phyloP scores from a whole-genome alignment of 2,797 vertebrate genomes.

The Microctenopoma lineatum region DNA sequence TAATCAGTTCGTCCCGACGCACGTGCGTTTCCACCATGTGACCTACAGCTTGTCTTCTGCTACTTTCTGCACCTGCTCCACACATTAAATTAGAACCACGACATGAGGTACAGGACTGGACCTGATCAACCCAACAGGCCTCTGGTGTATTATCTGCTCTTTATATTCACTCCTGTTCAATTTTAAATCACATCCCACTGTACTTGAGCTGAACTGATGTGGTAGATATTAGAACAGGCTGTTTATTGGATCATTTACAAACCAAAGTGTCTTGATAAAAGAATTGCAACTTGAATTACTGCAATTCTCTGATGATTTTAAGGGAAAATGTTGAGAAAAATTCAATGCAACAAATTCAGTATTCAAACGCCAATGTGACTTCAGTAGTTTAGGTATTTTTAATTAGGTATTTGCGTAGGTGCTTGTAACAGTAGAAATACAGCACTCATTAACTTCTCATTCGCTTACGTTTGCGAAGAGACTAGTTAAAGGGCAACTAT shows the following conservation, averaged over 20 bases:
- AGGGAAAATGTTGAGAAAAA: too few species aligned
- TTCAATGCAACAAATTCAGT: too few species aligned
- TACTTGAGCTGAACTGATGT: neutral
- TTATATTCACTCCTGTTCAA: neutral
- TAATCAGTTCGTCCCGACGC: constrained; percentile 45
- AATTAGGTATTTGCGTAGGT: neutral
- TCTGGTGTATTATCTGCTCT: too few species aligned
- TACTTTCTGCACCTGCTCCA: constrained; percentile 20
- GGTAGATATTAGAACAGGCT: too few species aligned
- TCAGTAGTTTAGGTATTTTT: neutral
- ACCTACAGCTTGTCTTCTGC: constrained; percentile 14
- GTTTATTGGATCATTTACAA: too few species aligned
- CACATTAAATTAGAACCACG: neutral
- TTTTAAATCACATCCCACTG: neutral
- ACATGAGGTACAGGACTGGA: too few species aligned
- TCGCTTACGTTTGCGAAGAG: neutral
- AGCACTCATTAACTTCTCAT: neutral
- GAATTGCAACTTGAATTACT: too few species aligned
- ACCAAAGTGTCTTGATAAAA: too few species aligned
- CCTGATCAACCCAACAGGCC: too few species aligned
- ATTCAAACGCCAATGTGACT: neutral
- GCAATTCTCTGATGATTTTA: too few species aligned
- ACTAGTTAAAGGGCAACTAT: neutral
- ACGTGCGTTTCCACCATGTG: constrained; percentile 55
- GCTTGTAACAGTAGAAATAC: neutral